phyloP scores from a whole-genome alignment of 2,797 vertebrate genomes.

The Alca torda region DNA sequence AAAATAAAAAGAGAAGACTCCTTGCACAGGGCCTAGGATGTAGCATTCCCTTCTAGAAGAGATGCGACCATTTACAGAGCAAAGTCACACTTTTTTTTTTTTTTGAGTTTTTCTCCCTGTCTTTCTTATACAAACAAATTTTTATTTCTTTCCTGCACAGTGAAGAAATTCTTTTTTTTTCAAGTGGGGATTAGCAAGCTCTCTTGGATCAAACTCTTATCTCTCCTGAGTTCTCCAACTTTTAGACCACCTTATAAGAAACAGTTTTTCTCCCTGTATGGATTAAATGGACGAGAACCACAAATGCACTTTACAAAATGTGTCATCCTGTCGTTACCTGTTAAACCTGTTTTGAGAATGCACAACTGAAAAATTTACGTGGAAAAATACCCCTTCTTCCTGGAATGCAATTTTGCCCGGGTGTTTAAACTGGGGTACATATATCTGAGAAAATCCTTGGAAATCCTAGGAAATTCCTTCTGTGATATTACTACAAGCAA shows the following conservation, averaged over 20 bases:
- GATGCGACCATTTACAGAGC: not conserved
- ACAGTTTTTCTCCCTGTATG: not conserved
- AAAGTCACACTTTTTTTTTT: not conserved
- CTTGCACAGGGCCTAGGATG: not conserved
- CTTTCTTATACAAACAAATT: not conserved
- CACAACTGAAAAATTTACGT: not conserved
- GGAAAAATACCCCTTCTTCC: not conserved
- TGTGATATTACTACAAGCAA: not conserved
- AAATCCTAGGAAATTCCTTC: not conserved
- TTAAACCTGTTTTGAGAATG: not conserved
- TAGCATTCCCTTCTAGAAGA: not conserved
- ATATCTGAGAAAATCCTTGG: not conserved
- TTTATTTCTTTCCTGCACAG: not conserved
- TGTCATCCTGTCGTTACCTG: not conserved
- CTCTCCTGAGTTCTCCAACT: not conserved
- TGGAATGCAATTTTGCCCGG: not conserved
- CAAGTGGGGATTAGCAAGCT: not conserved
- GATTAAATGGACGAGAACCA: not conserved
- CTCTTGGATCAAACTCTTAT: not conserved
- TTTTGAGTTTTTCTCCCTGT: not conserved
- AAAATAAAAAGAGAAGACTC: not conserved
- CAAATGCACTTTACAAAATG: not conserved
- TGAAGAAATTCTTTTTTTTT: not conserved
- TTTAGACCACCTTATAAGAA: not conserved
- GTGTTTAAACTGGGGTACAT: fast-evolving